Percentiles rank a stretch among this genome's conserved stretches.
Conservation (phyloP, 2,888 invertebrate genomes). For the Brassicogethes aeneus region DNA sequence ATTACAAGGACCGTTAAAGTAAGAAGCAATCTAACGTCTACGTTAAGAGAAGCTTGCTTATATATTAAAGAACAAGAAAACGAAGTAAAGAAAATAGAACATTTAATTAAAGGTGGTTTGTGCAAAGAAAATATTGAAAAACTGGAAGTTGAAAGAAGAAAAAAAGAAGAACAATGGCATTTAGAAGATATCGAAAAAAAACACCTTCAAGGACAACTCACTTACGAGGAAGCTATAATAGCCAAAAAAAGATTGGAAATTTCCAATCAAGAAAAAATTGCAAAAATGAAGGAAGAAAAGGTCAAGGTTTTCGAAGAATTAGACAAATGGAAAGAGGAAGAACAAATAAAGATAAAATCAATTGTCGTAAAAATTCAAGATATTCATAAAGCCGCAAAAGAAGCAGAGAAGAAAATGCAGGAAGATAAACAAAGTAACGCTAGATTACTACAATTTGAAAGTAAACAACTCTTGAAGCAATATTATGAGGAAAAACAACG, state of each 20-base stretch:
- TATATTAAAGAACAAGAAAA: slow-evolving; percentile 42
- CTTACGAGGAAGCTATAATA: slow-evolving; percentile 50
- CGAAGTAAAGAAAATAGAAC: slow-evolving; percentile 46
- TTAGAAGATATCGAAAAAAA: slow-evolving; percentile 49
- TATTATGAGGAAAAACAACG: slow-evolving; percentile 30
- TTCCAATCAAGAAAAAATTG: slow-evolving; percentile 45
- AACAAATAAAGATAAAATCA: slow-evolving; percentile 44
- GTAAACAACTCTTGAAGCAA: slow-evolving; percentile 33
- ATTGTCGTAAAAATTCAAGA: slow-evolving; percentile 43
- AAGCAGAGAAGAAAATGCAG: slow-evolving; percentile 45
- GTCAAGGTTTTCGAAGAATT: slow-evolving; percentile 43
- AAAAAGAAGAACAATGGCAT: slow-evolving; percentile 43
- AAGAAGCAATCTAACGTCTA: slow-evolving; percentile 44
- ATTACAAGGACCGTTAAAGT: slow-evolving; percentile 23
- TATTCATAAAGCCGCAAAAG: slow-evolving; percentile 43
- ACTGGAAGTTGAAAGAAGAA: slow-evolving; percentile 41
- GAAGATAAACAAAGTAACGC: slow-evolving; percentile 46
- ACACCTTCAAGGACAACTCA: slow-evolving; percentile 49
- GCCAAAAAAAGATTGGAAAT: slow-evolving; percentile 45
- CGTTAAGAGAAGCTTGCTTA: slow-evolving; percentile 46
- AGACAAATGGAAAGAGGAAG: slow-evolving; percentile 43
- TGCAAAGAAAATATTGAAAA: slow-evolving; percentile 40
- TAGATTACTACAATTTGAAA: slow-evolving; percentile 44
- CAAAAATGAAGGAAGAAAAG: slow-evolving; percentile 45
- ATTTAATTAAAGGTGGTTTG: slow-evolving; percentile 42